phyloP scores from a whole-genome alignment of 2,888 invertebrate species.

The Lymantria dispar region DNA sequence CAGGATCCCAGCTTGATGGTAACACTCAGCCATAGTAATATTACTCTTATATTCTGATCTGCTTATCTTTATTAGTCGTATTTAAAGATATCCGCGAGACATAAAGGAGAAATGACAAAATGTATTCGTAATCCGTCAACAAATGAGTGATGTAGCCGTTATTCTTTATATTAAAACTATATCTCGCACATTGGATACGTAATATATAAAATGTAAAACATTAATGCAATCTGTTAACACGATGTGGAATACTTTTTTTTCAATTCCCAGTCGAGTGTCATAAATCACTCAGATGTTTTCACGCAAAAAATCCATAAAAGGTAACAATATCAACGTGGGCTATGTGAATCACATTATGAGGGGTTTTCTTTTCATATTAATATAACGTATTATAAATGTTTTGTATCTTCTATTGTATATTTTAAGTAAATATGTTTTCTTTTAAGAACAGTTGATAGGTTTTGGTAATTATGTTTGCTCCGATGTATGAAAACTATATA shows the following conservation, averaged over 20 bases:
- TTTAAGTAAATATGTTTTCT: too few relatives aligned
- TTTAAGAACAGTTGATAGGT: too few relatives aligned
- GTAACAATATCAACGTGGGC: slow-evolving; percentile 33
- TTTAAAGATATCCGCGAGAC: background rate
- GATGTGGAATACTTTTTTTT: slow-evolving; percentile 56
- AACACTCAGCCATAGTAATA: too few relatives aligned
- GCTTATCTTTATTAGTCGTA: background rate
- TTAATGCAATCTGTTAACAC: slow-evolving; percentile 65
- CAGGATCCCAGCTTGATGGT: too few relatives aligned
- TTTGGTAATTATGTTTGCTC: too few relatives aligned
- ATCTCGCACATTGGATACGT: slow-evolving; percentile 13
- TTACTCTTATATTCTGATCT: too few relatives aligned
- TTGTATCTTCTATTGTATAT: background rate
- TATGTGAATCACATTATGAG: slow-evolving; percentile 23
- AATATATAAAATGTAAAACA: slow-evolving; percentile 53
- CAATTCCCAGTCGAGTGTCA: slow-evolving; percentile 66
- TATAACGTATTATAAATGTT: slow-evolving; percentile 8
- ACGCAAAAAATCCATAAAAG: slow-evolving; percentile 58
- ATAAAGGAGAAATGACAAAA: background rate
- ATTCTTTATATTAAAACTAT: background rate
- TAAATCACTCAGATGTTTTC: slow-evolving; percentile 74
- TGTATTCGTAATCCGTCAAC: background rate
- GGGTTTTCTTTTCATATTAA: slow-evolving; percentile 12
- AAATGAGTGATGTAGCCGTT: background rate
- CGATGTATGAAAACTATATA: too few relatives aligned